These are phyloP conservation scores for Lycocorax pyrrhopterus DNA, from an alignment of 2,113 vertebrate genomes.

Conservation along the genomic window DNA sequence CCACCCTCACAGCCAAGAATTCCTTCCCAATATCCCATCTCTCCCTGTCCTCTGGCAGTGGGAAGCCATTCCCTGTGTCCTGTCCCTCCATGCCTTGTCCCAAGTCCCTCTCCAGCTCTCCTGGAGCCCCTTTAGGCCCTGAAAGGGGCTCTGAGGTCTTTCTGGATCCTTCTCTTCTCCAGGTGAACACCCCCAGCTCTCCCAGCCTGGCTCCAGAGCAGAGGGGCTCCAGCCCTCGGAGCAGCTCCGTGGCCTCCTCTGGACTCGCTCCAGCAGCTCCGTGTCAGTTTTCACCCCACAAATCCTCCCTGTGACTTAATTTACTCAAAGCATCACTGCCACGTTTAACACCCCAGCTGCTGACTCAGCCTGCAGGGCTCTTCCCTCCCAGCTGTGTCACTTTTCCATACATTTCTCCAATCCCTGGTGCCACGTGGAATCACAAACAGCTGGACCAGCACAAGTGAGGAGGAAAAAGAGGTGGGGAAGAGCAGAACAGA, in stretches of 20 bases:
- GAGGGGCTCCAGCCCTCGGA: background rate
- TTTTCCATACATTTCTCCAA: background rate
- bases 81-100: background rate
- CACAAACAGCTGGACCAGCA: background rate
- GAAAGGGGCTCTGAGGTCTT: background rate
- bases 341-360: background rate
- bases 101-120: background rate
- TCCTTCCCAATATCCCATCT: background rate
- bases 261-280: background rate
- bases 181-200: background rate
- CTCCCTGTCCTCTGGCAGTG: background rate
- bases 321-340: background rate
- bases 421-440: background rate
- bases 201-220: background rate
- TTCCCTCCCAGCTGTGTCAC: background rate
- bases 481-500: background rate
- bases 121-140: background rate
- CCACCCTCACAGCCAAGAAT: rapidly evolving
- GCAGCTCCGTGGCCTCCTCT: background rate
- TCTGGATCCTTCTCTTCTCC: background rate
- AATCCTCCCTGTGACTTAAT: background rate
- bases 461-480: background rate
- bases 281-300: background rate
- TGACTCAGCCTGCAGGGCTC: background rate
- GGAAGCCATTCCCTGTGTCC: background rate